phyloP scores from a whole-genome alignment of 2,113 vertebrate species.

The Leucosticte australis region DNA sequence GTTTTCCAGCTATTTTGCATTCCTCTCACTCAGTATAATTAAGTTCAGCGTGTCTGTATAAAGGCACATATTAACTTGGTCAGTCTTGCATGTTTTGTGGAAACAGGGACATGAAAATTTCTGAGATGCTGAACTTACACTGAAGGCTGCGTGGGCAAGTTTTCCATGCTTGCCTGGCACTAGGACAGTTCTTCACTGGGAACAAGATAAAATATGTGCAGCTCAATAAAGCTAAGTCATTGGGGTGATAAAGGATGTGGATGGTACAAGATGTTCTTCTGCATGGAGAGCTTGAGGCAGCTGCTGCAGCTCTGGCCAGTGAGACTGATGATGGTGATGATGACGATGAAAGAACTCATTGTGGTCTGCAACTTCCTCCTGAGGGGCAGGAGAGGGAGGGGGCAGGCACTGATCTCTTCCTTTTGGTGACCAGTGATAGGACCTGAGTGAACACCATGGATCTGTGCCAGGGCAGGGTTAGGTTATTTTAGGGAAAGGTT shows the following conservation, averaged over 20 bases:
- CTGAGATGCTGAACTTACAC: not conserved
- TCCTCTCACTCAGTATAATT: not conserved
- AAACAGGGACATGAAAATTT: not conserved
- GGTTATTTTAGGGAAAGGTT: not conserved
- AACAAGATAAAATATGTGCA: not conserved
- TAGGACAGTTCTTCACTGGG: not conserved
- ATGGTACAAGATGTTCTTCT: not conserved
- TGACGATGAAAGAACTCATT: not conserved
- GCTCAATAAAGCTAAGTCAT: not conserved
- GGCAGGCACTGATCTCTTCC: not conserved
- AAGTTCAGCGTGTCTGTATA: not conserved
- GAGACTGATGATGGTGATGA: rapidly evolving
- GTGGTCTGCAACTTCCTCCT: not conserved
- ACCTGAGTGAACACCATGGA: not conserved
- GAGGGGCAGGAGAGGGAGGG: not conserved
- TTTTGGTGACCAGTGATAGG: not conserved
- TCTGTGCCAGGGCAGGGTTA: not conserved
- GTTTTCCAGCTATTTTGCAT: not conserved
- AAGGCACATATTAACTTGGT: not conserved
- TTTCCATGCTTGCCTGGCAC: not conserved
- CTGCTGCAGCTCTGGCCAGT: not conserved
- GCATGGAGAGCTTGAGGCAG: rapidly evolving
- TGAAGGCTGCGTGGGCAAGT: not conserved
- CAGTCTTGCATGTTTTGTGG: not conserved
- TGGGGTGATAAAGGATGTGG: not conserved